phyloP scores from a whole-genome alignment of 2,797 vertebrate genomes.

The Malacoraja senta region DNA sequence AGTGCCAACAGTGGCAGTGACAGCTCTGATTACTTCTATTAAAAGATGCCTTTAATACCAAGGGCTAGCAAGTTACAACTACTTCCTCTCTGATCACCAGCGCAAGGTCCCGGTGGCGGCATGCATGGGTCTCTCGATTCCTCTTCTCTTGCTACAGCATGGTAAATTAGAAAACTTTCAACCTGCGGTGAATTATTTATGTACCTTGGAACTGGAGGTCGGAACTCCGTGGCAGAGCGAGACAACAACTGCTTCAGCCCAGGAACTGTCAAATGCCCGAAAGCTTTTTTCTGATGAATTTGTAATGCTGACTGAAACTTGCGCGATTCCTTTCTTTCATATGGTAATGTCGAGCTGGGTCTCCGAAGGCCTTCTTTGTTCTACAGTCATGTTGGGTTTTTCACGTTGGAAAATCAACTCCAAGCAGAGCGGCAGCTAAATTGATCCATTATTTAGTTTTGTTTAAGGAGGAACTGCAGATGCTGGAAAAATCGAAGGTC shows the following conservation, averaged over 20 bases:
- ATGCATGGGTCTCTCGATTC: no score
- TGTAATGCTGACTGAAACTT: constrained; percentile 10
- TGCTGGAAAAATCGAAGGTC: no score
- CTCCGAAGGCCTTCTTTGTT: background rate
- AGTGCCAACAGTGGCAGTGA: background rate
- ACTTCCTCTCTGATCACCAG: constrained; percentile 12
- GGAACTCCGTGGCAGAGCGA: background rate
- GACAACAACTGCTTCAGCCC: background rate
- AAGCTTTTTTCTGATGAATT: constrained; percentile 11
- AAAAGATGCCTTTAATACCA: background rate
- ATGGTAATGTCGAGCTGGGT: background rate
- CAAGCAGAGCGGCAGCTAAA: background rate
- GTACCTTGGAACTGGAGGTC: background rate
- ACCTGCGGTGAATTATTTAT: background rate
- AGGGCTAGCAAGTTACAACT: background rate
- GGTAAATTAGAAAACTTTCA: background rate
- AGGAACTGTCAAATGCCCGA: constrained; percentile 22
- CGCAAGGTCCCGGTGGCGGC: background rate
- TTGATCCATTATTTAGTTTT: background rate
- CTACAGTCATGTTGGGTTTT: background rate
- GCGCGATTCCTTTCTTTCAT: background rate
- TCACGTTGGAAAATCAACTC: background rate
- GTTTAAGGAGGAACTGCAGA: background rate
- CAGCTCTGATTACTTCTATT: background rate
- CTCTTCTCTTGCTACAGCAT: background rate